Evolutionary conservation across 2,888 invertebrate species (phyloP), one percentile per base, ranked within the genome.

Genomic region (Ormyrus labotus): DNA sequence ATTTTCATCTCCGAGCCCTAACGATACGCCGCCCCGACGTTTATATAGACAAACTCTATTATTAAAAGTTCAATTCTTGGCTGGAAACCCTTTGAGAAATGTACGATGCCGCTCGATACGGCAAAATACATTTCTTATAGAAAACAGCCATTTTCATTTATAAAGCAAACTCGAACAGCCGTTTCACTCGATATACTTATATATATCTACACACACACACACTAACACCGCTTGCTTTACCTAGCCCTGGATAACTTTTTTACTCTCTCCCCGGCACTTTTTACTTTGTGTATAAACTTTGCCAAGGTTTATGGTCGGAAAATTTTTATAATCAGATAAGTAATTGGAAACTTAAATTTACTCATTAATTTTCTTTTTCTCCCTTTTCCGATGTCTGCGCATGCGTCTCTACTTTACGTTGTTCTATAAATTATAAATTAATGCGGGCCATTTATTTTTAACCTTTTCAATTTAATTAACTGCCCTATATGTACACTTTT

Each of bases 91-190:
- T 77, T 77, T 69, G 77, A 77, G 80, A 61, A 63, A 63, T 34
- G 68, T 6, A 7, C 57, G 47, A 19, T 47, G 53, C 47, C 34
- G 11, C 71, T 80, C 72, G 68, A 76, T 80, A 45, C 64, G 70
- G 64, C 53, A 13, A 75, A 67, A 77, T 77, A 47, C 77, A 73
- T 77, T 77, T 81, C 73, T 73, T 72, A 81, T 75, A 80, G 67
- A 76, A 80, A 75, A 75, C 71, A 80, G 61, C 64, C 68, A 64
- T 69, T 78, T 81, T 81, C 78, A 81, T 78, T 81, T 78, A 81
- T 81, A 81, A 74, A 81, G 78, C 61, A 78, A 74, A 80, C 76
- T 73, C 57, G 34, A 61, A n/a, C 64, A 68, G 65, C 11, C 55
- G 34, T 63, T 68, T 69, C 71, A 55, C 65, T 57, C 45, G 57